Evolutionary conservation across 2,888 invertebrate species (phyloP).

Genomic region (Lycophotia porphyrea): DNA sequence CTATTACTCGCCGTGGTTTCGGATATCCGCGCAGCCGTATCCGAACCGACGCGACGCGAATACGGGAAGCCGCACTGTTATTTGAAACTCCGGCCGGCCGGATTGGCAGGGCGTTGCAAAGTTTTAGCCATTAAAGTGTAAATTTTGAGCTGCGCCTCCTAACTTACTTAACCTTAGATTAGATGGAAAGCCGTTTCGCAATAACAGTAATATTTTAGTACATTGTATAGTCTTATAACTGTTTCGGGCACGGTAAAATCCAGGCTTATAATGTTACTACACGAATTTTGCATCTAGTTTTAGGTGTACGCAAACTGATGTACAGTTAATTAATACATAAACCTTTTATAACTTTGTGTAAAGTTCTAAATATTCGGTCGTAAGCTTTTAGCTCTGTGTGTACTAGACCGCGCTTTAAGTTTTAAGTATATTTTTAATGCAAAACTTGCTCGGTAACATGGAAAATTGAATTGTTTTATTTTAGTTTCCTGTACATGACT

Average conservation of each 20-base stretch:
- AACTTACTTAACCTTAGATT: slow-evolving; percentile 62
- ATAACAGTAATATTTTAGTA: slow-evolving; percentile 59
- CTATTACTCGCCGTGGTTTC: slow-evolving; percentile 40
- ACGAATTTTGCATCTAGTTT: slow-evolving; percentile 45
- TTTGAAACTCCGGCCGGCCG: slow-evolving; percentile 49
- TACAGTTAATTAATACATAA: slow-evolving; percentile 53
- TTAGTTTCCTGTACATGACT: neutral
- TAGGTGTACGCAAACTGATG: slow-evolving; percentile 38
- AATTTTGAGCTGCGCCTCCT: slow-evolving; percentile 59
- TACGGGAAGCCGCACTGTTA: slow-evolving; percentile 54
- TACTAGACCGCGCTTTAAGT: slow-evolving; percentile 12
- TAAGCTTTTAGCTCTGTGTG: slow-evolving; percentile 36
- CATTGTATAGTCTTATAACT: slow-evolving; percentile 60
- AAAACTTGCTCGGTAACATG: neutral
- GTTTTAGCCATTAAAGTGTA: slow-evolving; percentile 66
- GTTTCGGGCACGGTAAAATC: slow-evolving; percentile 30
- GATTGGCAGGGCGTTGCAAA: slow-evolving; percentile 55
- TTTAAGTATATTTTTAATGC: slow-evolving; percentile 34
- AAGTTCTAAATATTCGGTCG: slow-evolving; percentile 32
- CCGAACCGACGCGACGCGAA: slow-evolving; percentile 53
- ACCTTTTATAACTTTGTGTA: slow-evolving; percentile 49
- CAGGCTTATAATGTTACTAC: slow-evolving; percentile 32
- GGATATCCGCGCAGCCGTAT: slow-evolving; percentile 60
- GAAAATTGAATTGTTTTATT: neutral
- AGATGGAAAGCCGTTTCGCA: slow-evolving; percentile 43